Percentiles rank a stretch among this genome's conserved stretches.
phyloP scores from a whole-genome alignment of 2,797 vertebrate genomes.

The Lophius americanus region DNA sequence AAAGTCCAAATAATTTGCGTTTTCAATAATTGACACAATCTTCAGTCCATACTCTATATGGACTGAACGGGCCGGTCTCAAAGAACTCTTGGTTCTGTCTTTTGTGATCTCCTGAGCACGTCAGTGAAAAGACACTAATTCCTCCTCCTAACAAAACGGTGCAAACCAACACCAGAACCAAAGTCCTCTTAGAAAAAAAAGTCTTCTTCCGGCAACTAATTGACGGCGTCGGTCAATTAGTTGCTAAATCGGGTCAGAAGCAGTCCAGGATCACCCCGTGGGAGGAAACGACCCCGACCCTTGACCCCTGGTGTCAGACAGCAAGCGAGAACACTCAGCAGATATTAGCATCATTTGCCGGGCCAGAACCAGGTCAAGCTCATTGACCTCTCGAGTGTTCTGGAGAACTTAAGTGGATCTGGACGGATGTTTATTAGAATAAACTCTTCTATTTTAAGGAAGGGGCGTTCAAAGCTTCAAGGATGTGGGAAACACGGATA shows the following conservation, averaged over 20 bases:
- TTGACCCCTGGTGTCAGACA: slow-evolving; percentile 46
- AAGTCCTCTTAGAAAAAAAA: neutral
- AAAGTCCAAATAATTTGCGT: too few relatives aligned
- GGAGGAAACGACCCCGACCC: slow-evolving; percentile 44
- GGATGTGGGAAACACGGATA: too few relatives aligned
- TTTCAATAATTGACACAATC: too few relatives aligned
- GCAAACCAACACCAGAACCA: neutral
- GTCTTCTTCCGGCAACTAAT: neutral
- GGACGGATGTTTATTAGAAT: too few relatives aligned
- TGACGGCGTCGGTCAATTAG: slow-evolving; percentile 11
- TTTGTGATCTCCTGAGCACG: neutral
- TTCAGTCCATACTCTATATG: too few relatives aligned
- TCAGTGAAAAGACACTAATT: neutral
- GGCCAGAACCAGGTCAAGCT: slow-evolving; percentile 55
- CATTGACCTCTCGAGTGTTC: slow-evolving; percentile 33
- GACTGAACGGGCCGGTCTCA: too few relatives aligned
- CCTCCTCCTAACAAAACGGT: neutral
- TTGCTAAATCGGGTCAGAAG: slow-evolving; percentile 38
- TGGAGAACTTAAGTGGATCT: neutral
- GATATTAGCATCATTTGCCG: slow-evolving; percentile 58
- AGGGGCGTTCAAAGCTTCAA: too few relatives aligned
- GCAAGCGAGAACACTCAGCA: slow-evolving; percentile 47
- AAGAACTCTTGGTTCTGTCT: too few relatives aligned
- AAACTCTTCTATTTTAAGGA: too few relatives aligned
- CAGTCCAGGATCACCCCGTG: slow-evolving; percentile 14